Evolutionary conservation across 2,113 vertebrate genomes (phyloP), one percentile per base, ranked within the genome.

Genomic region (Sclerurus mexicanus): DNA sequence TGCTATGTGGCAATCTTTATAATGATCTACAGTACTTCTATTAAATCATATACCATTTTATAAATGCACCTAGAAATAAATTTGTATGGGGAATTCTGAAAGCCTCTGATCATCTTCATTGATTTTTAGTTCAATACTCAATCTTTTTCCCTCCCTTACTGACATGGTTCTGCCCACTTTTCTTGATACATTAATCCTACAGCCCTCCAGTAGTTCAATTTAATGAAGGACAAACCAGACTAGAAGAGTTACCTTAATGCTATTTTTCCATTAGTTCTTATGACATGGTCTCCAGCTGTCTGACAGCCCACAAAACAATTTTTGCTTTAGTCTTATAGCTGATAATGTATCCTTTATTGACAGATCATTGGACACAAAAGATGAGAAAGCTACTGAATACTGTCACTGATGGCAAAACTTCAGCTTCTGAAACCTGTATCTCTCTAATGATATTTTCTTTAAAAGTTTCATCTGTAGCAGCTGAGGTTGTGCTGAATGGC

Each of bases 171-270:
- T 92, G 49, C 42, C 37, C 47, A 64, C 52, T 85, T 69, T 84
- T 91, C 78, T 79, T 87, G 74, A 83, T 39, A 66, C 23, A 72
- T 93, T 94, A 92, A 93, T 90, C 56, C 63, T 77, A 42, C n/a
- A 95, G 37, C 18, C 74, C 80, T 95, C 47, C 28, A 81, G 49
- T n/a, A 86, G 87, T 47, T 86, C 87, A 91, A 59, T 88, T 89
- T 95, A 95, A 94, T 59, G 88, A 88, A 76, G 82, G 93, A 77
- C 88, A 93, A 95, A 90, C 53, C 47, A 88, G 64, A 75, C 52
- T 64, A 67, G 33, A 85, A 9, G 1, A 79, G 66, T 90, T 76
- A 95, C 80, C 80, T 94, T 90, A 95, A 76, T 40, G 63, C 16
- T 83, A 66, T 47, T 95, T 93, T 88, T 87, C 49, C 84, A 95